Percentiles rank a stretch among this genome's conserved stretches.
Conservation (phyloP, 2,797 vertebrate genomes). For the Molossus molossus region DNA sequence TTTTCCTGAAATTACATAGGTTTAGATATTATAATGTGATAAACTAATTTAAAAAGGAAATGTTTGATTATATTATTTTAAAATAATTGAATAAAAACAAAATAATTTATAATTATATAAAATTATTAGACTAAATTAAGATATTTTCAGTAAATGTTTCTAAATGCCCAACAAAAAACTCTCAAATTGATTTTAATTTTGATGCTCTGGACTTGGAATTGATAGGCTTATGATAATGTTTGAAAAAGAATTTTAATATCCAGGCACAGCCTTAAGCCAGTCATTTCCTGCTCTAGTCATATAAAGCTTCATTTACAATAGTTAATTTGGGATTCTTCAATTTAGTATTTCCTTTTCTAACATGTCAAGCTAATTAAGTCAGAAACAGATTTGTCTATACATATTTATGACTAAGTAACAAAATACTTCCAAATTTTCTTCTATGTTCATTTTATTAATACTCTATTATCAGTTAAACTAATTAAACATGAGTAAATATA, state of each 20-base stretch:
- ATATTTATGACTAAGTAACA: constrained; percentile 63
- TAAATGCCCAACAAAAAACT: constrained; percentile 14
- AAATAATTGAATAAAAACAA: constrained; percentile 30
- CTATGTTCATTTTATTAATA: constrained; percentile 48
- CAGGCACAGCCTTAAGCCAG: not conserved
- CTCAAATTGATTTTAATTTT: constrained; percentile 57
- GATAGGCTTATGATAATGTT: constrained; percentile 41
- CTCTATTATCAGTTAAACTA: constrained; percentile 61
- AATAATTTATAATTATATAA: constrained; percentile 36
- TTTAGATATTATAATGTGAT: constrained; percentile 55
- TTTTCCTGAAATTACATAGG: not conserved
- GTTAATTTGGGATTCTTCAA: constrained; percentile 63
- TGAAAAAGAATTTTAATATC: constrained; percentile 61
- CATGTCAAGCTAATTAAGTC: constrained; percentile 64
- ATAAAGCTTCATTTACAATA: constrained; percentile 55
- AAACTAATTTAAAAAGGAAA: constrained; percentile 57
- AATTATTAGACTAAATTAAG: constrained; percentile 38
- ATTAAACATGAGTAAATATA: constrained; percentile 58
- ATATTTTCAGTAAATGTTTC: constrained; percentile 61
- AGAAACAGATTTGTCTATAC: constrained; percentile 49
- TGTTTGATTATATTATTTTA: not conserved
- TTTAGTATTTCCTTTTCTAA: constrained; percentile 71
- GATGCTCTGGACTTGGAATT: constrained; percentile 48
- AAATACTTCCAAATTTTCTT: constrained; percentile 66
- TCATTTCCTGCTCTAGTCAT: constrained; percentile 25